Evolutionary conservation across 1,140 invertebrate genomes (phyloP), one percentile per base, ranked within the genome.

Genomic region (Forficula auricularia): DNA sequence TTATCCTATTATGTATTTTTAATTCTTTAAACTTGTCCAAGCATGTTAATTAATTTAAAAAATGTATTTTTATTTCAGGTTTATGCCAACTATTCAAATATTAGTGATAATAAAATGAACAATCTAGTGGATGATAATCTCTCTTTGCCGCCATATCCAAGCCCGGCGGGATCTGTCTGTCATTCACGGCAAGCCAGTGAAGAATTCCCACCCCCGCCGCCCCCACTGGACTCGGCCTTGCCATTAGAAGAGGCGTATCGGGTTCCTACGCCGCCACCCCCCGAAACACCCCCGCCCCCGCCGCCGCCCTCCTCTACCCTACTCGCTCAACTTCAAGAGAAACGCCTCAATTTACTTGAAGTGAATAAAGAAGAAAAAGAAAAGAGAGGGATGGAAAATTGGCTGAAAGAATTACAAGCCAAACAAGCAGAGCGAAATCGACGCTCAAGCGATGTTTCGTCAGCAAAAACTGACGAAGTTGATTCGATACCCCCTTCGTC

Each of bases 201-300:
- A 61, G 84, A 89, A 50, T 89, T 89, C 51, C 84, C 83, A 27
- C 83, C 83, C 14, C 84, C 84, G 20, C 84, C 84, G 2, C 75
- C 82, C 1, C 77, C 79, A 2, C 64, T 82, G 13, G 39, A 42
- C 19, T 6, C 22, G 22, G 22, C 10, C 4, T 6, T 10, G 4
- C 22, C 4, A 4, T 27, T 27, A 27, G 22, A 27, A 6, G 22
- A 27, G 10, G 4, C 22, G 4, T 27, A 4, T 4, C 10, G 4
- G 4, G 10, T 27, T 6, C 22, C 22, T 27, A 10, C 22, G 4
- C 22, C 22, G 4, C 22, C 22, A 27, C 22, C 48, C 32, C 14
- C 50, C 13, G 0, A 34, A 54, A 0, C 48, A 52, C 22, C 48
- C 50, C 48, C 48, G 50, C 18, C 57, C 53, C 44, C 54, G 42